Evolutionary conservation across 2,113 vertebrate genomes (phyloP).

Genomic region (Cromileptes altivelis): DNA sequence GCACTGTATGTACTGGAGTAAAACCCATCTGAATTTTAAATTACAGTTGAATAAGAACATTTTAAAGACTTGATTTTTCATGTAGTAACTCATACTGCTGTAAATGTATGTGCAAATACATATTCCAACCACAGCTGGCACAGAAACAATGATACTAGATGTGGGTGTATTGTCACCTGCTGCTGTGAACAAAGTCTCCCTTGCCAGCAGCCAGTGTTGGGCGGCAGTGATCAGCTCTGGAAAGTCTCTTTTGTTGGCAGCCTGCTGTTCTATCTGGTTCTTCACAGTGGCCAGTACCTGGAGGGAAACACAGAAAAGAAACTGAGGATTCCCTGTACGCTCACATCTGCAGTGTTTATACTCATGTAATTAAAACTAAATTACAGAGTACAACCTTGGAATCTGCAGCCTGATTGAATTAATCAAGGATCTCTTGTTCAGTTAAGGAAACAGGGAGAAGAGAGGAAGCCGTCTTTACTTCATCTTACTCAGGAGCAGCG

Average conservation of each 20-base stretch:
- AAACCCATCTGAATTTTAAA: neutral
- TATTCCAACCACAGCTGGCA: neutral
- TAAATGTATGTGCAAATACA: neutral
- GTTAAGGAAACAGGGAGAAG: conserved; percentile 6
- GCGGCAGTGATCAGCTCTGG: conserved; percentile 90
- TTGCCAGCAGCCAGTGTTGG: conserved; percentile 93
- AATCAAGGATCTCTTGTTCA: conserved; percentile 29
- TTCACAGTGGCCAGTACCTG: conserved; percentile 96
- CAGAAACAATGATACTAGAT: neutral
- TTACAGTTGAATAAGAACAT: neutral
- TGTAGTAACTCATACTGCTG: neutral
- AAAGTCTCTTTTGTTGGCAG: conserved; percentile 89
- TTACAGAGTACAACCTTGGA: neutral
- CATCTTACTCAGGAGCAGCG: neutral
- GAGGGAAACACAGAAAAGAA: neutral
- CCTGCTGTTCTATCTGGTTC: conserved; percentile 94
- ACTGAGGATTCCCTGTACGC: neutral
- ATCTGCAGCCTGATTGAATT: conserved; percentile 22
- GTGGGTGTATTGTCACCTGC: conserved; percentile 64
- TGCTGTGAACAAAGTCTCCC: conserved; percentile 83
- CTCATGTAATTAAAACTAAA: neutral
- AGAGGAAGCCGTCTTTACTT: neutral
- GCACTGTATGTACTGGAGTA: neutral
- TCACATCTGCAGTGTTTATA: conserved; percentile 2
- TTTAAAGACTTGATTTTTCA: neutral